Evolutionary conservation across 2,888 invertebrate species (phyloP).

Genomic region (Drosophila melanosoma): DNA sequence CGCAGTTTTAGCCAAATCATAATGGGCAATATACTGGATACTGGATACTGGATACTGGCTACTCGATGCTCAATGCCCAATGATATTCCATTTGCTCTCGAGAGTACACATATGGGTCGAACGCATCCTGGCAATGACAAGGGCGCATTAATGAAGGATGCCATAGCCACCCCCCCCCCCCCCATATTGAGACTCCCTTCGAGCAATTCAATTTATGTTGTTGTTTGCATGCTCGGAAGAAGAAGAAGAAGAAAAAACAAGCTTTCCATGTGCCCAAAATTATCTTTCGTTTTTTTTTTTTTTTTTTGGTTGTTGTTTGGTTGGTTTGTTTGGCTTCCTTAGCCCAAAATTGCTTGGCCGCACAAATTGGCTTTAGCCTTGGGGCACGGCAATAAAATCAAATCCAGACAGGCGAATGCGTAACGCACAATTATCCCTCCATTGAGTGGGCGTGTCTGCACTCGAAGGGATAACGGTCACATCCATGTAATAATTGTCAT

Average conservation of each 20-base stretch:
- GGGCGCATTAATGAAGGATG: conserved; percentile 55
- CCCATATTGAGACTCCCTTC: conserved; percentile 17
- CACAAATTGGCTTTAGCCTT: conserved; percentile 65
- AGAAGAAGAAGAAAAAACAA: conserved; percentile 4
- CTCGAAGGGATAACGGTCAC: conserved; percentile 55
- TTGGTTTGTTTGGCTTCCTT: conserved; percentile 59
- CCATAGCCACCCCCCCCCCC: conserved; percentile 13
- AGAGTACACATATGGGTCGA: conserved; percentile 41
- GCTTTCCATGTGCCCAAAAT: conserved; percentile 59
- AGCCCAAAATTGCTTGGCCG: conserved; percentile 56
- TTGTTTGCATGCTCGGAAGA: conserved; percentile 15
- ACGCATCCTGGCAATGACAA: conserved; percentile 44
- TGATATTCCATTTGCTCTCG: conserved; percentile 46
- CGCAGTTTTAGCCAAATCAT: conserved; percentile 37
- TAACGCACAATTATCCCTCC: conserved; percentile 74
- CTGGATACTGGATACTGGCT: neutral
- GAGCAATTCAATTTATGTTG: conserved; percentile 33
- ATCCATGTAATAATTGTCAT: conserved; percentile 71
- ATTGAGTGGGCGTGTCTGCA: conserved; percentile 69
- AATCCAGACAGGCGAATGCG: conserved; percentile 70
- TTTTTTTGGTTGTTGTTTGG: conserved; percentile 14
- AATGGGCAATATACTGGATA: conserved; percentile 6
- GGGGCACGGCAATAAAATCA: conserved; percentile 69
- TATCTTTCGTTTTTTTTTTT: conserved; percentile 37
- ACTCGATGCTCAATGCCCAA: conserved; percentile 3